Conservation (phyloP, 92 coral and sea anemone genomes). For the Porites cylindrica region DNA sequence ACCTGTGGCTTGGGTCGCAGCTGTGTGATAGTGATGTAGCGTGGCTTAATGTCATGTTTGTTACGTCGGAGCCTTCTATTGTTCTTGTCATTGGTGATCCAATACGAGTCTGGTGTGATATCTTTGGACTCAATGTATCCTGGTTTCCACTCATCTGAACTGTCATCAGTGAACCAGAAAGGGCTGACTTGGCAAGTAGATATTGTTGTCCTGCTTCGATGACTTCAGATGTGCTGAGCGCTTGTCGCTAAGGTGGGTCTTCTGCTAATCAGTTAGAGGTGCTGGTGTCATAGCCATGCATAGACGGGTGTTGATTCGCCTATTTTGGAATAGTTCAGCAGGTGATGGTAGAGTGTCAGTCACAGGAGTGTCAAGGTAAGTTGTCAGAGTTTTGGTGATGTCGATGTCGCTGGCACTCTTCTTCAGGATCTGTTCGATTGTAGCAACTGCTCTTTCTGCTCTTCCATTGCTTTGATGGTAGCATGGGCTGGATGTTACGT, state of each 20-base stretch:
- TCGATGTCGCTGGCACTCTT: slow-evolving; percentile 61
- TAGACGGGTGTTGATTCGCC: slow-evolving; percentile 67
- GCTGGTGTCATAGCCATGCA: slow-evolving; percentile 71
- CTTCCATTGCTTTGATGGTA: slow-evolving; percentile 64
- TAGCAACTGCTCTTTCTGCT: slow-evolving; percentile 64
- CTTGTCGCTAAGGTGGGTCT: slow-evolving; percentile 66
- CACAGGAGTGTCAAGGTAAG: slow-evolving; percentile 40
- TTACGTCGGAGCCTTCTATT: slow-evolving; percentile 62
- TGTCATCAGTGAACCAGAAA: slow-evolving; percentile 67
- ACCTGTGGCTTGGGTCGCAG: slow-evolving; percentile 36
- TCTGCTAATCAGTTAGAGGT: slow-evolving; percentile 71
- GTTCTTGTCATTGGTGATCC: slow-evolving; percentile 66
- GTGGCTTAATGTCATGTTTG: slow-evolving; percentile 73
- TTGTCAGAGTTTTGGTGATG: slow-evolving; percentile 66
- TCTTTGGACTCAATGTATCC: slow-evolving; percentile 64
- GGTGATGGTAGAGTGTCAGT: slow-evolving; percentile 49
- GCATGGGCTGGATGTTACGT: slow-evolving; percentile 66
- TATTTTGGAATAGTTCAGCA: slow-evolving; percentile 60
- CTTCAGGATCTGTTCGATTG: slow-evolving; percentile 54
- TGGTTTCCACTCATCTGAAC: slow-evolving; percentile 66
- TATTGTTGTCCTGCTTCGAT: slow-evolving; percentile 41
- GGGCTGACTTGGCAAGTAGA: slow-evolving; percentile 62
- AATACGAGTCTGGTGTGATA: slow-evolving; percentile 73
- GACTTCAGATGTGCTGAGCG: slow-evolving; percentile 71
- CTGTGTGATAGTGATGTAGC: slow-evolving; percentile 55